Base-by-base conservation (phyloP, 1,140 invertebrate genomes). In the Araneus ventricosus region DNA sequence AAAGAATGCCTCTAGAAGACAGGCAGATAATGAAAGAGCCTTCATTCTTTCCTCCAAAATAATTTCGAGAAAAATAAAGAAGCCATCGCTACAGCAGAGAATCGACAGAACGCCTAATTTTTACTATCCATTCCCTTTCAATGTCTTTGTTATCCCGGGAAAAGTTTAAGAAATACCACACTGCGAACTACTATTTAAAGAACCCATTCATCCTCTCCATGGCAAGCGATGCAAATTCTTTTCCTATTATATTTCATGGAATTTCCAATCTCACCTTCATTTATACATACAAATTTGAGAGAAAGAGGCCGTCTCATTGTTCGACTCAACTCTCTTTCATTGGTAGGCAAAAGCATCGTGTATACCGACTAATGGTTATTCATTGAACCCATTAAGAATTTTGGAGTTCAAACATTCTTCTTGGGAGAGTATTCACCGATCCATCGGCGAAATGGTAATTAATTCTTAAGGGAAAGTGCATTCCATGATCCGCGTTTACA, bases 401-500 rank as follows among this genome's bases (percentile, higher is more conserved):
- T 86, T 34, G 84, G 45, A 61, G 84, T 61, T 86, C 45, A 61
- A 86, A 86, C 84, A 86, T 86, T 86, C 84, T 86, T 86, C 45
- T 37, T 45, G 14, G 70, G 37, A 30, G 84, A 86, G 84, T 61
- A 59, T 61, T 86, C 84, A 86, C 45, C 17, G 61, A 75, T 22
- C 67, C 67, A 75, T 75, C 17, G 30, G 30, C 67, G 67, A 59
- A 27, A 52, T 67, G 87, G 87, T 88, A 88, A 88, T 88, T 75
- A 88, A 75, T 67, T 88, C 87, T 45, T 27, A 70, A 41, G 30
- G 63, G 87, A 88, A 88, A 88, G 87, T 88, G 87, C 87, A 88
- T 88, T 88, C 67, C 87, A 70, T 41, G 87, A 88, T 88, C 24
- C 63, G 24, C 87, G 59, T 88, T 67, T 75, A 88, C 87, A 88